Base-by-base conservation (phyloP, 2,888 invertebrate species). In the Meiosimyza platycephala region DNA sequence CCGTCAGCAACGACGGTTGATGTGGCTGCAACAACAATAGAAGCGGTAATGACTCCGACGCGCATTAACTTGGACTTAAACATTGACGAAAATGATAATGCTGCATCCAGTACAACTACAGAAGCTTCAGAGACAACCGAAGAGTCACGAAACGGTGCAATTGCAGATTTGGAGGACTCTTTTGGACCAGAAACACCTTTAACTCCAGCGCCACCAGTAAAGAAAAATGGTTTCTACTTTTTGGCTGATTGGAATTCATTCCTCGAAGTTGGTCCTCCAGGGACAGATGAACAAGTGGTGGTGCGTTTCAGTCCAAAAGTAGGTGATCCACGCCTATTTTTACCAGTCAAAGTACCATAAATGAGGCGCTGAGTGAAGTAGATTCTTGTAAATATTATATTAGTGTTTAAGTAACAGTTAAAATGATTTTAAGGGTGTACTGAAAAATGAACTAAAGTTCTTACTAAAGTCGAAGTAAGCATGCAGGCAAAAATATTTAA, bases 231-330 rank as follows among this genome's bases (percentile, higher is more conserved):
- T 0, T 92, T 95, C 78, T 95, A 95, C 83, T 95, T 95, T 88
- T 90, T 95, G 82, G 89, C 94, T 9, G 95, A 95, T 83, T 95
- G 95, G 94, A 95, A 95, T 82, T 91, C 93, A 70, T 95, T 95
- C 82, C 88, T 95, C 18, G 94, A 95, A 86, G 94, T 95, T 5
- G 95, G 95, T 13, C 90, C 91, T 78, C 40, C 40, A 2, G 93
- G 93, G 28, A 93, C 91, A 54, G 91, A 90, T 76, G 91, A 90
- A 76, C 91, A 93, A 87, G 93, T 95, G 0, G 93, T 94, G 80
- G 90, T 95, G 78, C 90, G 93, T 80, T 93, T 95, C 79, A 92
- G 93, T 78, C 95, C 95, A 0, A 94, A 93, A 88, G 90, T 92
- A 57, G 95, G 95, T 1, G 94, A 95, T 85, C 92, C 93, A 28